Evolutionary conservation across 2,113 vertebrate genomes (phyloP).

Genomic region (Coptodon bakossiorum): DNA sequence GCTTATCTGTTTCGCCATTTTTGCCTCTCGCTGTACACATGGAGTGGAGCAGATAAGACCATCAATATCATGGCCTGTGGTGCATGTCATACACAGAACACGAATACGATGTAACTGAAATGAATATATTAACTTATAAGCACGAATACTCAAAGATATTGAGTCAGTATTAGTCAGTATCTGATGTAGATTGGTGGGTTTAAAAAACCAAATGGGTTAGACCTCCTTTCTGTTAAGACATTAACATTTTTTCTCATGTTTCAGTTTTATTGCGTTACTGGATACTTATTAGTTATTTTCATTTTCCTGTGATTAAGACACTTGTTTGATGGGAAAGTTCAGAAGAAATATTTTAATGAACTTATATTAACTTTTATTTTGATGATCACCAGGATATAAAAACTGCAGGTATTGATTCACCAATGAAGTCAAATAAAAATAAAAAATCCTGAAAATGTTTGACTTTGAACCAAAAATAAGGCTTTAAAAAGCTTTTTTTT

Average conservation of each 20-base stretch:
- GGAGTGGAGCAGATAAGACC: background rate
- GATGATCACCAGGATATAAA: background rate
- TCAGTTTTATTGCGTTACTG: background rate
- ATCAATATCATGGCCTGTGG: background rate
- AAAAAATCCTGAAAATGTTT: background rate
- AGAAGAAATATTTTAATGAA: background rate
- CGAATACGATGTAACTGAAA: background rate
- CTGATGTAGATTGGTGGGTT: background rate
- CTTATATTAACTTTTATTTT: background rate
- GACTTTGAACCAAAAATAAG: background rate
- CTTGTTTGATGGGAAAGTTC: background rate
- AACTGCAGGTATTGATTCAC: background rate
- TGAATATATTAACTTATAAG: background rate
- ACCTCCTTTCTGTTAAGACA: background rate
- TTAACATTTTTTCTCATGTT: background rate
- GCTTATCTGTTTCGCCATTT: background rate
- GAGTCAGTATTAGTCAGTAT: background rate
- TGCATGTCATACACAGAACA: background rate
- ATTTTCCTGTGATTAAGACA: background rate
- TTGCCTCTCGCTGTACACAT: background rate
- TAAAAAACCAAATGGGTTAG: background rate
- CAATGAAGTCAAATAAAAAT: background rate
- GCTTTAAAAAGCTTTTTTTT: background rate
- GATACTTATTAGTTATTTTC: background rate
- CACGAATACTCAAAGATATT: background rate